Conservation (phyloP, 2,797 vertebrate species). For the Melopsittacus undulatus region DNA sequence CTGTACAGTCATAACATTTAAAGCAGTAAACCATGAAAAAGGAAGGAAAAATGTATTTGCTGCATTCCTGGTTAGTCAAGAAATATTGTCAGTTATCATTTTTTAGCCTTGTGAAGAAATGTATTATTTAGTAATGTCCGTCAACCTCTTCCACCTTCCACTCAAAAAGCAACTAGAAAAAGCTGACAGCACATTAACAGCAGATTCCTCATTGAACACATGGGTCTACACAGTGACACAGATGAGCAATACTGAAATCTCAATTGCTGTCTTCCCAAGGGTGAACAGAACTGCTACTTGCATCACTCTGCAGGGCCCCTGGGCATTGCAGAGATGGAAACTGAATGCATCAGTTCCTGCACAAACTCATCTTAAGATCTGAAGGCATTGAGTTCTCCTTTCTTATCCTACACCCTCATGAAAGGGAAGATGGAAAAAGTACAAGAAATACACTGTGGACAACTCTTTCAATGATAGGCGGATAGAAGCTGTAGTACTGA, state of each 20-base stretch:
- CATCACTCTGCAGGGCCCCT: not conserved
- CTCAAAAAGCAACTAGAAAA: not conserved
- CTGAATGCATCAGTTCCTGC: not conserved
- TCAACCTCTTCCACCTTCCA: not conserved
- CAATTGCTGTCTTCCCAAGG: not conserved
- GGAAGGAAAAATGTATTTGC: not conserved
- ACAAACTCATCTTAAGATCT: not conserved
- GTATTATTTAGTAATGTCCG: not conserved
- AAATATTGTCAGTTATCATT: not conserved
- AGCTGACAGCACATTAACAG: not conserved
- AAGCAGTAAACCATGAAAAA: not conserved
- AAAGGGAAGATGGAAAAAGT: not conserved
- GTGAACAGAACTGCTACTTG: not conserved
- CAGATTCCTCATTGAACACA: not conserved
- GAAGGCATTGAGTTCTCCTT: not conserved
- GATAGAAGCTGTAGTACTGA: not conserved
- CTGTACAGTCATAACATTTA: not conserved
- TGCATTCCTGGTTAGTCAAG: not conserved
- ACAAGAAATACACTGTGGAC: not conserved
- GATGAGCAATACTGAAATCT: not conserved
- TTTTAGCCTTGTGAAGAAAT: not conserved
- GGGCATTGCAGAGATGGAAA: not conserved
- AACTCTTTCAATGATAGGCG: not conserved
- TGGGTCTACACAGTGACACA: not conserved
- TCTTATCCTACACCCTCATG: not conserved